Evolutionary conservation across 2,888 invertebrate genomes (phyloP), one percentile per base, ranked within the genome.

Genomic region (Pterobdella sp.): DNA sequence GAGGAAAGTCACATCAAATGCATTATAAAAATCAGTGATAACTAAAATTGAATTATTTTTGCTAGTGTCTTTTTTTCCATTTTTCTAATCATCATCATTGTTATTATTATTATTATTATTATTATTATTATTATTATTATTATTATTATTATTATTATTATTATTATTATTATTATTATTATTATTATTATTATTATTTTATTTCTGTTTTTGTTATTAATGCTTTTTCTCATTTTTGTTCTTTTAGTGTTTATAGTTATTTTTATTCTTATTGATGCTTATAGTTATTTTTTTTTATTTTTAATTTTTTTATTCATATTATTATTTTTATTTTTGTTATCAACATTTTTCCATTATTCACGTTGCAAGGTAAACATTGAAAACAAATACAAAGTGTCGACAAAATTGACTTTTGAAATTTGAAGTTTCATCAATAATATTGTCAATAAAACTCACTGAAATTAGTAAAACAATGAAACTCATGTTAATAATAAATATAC

Each of bases 221-320:
- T 68, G 31, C 18, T 7, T 68, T 1, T 68, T 3, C n/a, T 1
- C 22, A 32, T 35, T 68, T n/a, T 68, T 3, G 1, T 68, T 68
- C 14, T 63, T 63, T 18, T 26, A 18, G 10, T 29, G 7, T 14
- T 63, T 63, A n/a, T 63, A 14, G 10, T 63, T 26, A 42, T 42
- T 42, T 14, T 42, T 42, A 42, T 42, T 42, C 7, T 42, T 42
- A 42, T 42, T 42, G 18, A n/a, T 42, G 7, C 7, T 42, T 42
- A 42, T 42, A 14, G 18, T 42, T 42, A 42, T 42, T 35, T 68
- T 18, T 68, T 68, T 29, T 29, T 68, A 49, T 36, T 36, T 3
- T 68, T 68, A 68, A 36, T 68, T 7, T 37, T 68, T 36, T 37
- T 68, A 68, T 26, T 68, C 1, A 26, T 37, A 68, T 18, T 42